Evolutionary conservation across 1,140 invertebrate species (phyloP), one percentile per base, ranked within the genome.

Genomic region (Ooceraea biroi): DNA sequence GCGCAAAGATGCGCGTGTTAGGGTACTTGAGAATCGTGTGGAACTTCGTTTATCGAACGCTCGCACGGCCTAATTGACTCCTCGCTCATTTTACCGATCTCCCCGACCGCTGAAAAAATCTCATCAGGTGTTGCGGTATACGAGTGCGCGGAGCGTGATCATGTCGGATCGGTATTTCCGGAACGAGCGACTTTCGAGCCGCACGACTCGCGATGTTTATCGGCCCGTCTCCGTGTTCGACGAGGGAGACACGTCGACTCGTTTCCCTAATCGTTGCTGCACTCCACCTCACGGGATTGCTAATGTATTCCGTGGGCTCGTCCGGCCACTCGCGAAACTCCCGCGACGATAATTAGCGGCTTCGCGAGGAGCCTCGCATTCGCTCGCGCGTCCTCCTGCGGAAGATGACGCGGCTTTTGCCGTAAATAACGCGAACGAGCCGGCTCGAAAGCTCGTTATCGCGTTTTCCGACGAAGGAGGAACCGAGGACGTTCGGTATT

Each of bases 291-390:
- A 0, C 11, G 17, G 5, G 27, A 36, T 14, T n/a, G 36, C 30
- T 78, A 57, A 57, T 57, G 36, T 44, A 68, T 27, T 19, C 17
- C 30, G 30, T 19, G 25, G 14, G 66, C 30, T 46, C 11, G 30
- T 30, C 17, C 19, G 30, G 44, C 2, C 36, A n/a, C 27, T 76
- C 30, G 61, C 48, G n/a, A 78, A 36, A 66, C 10, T 77, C 46
- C 19, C 46, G 63, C 48, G 17, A 78, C 36, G 48, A 78, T 78
- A 78, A 78, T 78, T 78, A 78, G 76, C 48, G 22, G 27, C 55
- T n/a, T 60, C 36, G 41, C 22, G 17, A 74, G 41, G 22, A 19
- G 14, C 41, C 25, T 60, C 25, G 44, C 36, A 57, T 22, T 57
- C 19, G 58, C 36, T 14, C 44, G 41, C 57, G 36, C 36, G 12